phyloP scores from a whole-genome alignment of 2,888 invertebrate genomes.

The Himalopsyche japonica region DNA sequence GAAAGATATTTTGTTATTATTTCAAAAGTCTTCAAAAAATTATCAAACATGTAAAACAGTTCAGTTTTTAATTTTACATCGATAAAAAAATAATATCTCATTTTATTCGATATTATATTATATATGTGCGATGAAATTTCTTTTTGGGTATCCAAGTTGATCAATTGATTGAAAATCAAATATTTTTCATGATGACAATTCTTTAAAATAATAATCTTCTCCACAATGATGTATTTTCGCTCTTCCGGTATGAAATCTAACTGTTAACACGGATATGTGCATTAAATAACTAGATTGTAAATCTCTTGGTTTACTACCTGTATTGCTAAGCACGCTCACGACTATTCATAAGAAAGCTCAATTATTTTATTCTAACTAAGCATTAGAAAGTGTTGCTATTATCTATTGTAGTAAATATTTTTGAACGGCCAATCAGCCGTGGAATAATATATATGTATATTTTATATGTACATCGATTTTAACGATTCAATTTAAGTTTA shows the following conservation, averaged over 20 bases:
- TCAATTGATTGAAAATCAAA: background rate
- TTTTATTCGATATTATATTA: too few relatives aligned
- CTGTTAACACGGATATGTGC: background rate
- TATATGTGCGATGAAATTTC: too few relatives aligned
- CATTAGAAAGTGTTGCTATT: background rate
- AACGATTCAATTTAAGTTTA: too few relatives aligned
- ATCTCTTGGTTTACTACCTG: background rate
- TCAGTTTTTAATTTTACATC: too few relatives aligned
- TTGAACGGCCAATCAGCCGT: background rate
- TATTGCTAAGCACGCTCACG: background rate
- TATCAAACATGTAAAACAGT: too few relatives aligned
- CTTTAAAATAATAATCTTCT: background rate
- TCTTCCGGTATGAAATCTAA: background rate
- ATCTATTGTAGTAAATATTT: background rate
- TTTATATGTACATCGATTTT: background rate
- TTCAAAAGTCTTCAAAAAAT: too few relatives aligned
- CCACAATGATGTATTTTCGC: background rate
- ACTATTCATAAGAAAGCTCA: background rate
- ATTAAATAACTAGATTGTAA: background rate
- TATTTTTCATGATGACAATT: background rate
- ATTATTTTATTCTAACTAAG: background rate
- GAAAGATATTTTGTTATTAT: too few relatives aligned
- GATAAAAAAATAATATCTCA: too few relatives aligned
- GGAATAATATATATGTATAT: background rate
- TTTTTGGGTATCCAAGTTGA: too few relatives aligned